A percentile compares a stretch with the other conserved stretches of the same genome.
Evolutionary conservation across 2,888 invertebrate species (phyloP).

Genomic region (Noctua fimbriata): DNA sequence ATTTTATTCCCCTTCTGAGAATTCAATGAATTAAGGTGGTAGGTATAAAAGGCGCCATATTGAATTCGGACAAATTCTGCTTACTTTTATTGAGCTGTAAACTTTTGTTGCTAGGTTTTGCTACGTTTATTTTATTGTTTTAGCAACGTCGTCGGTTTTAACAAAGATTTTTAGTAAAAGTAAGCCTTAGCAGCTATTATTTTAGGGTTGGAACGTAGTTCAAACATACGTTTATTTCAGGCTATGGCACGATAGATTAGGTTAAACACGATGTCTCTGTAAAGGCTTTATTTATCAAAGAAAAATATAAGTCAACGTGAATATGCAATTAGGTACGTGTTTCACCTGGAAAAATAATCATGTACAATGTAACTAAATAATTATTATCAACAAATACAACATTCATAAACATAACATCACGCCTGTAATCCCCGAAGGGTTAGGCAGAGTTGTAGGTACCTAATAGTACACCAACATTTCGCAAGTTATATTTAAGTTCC

Average conservation of each 20-base stretch:
- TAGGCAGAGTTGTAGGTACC: no score
- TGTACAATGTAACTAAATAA: neutral
- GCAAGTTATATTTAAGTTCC: no score
- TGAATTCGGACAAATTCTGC: slow-evolving; percentile 44
- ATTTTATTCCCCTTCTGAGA: slow-evolving; percentile 31
- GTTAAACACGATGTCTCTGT: neutral
- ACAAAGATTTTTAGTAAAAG: slow-evolving; percentile 7
- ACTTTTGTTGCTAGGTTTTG: slow-evolving; percentile 18
- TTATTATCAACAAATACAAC: neutral
- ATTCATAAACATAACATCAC: neutral
- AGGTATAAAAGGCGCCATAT: slow-evolving; percentile 32
- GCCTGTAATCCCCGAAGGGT: no score
- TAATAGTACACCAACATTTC: no score
- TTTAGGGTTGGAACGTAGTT: neutral
- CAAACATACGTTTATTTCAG: neutral
- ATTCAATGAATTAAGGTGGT: slow-evolving; percentile 45
- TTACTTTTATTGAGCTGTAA: slow-evolving; percentile 39
- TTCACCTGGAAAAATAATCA: neutral
- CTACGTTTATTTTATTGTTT: slow-evolving; percentile 24
- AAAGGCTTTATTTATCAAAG: neutral
- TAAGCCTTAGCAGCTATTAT: slow-evolving; percentile 5
- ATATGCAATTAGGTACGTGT: neutral
- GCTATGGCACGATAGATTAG: neutral
- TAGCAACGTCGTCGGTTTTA: neutral
- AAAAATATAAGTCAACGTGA: neutral